Evolutionary conservation across 2,888 invertebrate species (phyloP).

Genomic region (Argyra leucocephala): DNA sequence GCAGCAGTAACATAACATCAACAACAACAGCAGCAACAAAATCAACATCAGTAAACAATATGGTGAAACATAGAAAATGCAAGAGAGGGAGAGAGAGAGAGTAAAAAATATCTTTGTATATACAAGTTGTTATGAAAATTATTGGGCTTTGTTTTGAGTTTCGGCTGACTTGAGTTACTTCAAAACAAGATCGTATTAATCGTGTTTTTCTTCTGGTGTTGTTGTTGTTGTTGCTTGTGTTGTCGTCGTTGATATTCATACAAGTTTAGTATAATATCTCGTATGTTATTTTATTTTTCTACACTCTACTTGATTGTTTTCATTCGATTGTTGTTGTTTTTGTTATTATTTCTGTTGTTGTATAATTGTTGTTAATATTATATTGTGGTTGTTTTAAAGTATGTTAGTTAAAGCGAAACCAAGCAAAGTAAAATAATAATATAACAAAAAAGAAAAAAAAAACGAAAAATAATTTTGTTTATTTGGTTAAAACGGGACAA

Average conservation of each 20-base stretch:
- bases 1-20: too few relatives aligned
- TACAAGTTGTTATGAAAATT: too few relatives aligned
- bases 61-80: too few relatives aligned
- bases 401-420: neutral
- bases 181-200: conserved; percentile 14
- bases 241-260: conserved; percentile 21
- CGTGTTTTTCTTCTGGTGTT: conserved; percentile 17
- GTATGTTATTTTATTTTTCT: neutral
- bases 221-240: conserved; percentile 25
- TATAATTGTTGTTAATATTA: too few relatives aligned
- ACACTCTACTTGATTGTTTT: conserved; percentile 12
- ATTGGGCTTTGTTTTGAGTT: neutral
- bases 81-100: too few relatives aligned
- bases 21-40: too few relatives aligned
- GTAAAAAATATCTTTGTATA: too few relatives aligned
- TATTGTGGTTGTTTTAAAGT: neutral
- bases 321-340: conserved; percentile 16
- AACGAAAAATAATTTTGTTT: neutral
- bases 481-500: neutral
- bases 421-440: neutral
- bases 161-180: conserved; percentile 16
- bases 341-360: conserved; percentile 22
- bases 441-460: neutral
- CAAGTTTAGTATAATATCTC: neutral
- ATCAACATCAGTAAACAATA: too few relatives aligned